Percentiles rank a stretch among this genome's conserved stretches.
Conservation (phyloP, 2,888 invertebrate species). For the Sepioteuthis lessoniana region DNA sequence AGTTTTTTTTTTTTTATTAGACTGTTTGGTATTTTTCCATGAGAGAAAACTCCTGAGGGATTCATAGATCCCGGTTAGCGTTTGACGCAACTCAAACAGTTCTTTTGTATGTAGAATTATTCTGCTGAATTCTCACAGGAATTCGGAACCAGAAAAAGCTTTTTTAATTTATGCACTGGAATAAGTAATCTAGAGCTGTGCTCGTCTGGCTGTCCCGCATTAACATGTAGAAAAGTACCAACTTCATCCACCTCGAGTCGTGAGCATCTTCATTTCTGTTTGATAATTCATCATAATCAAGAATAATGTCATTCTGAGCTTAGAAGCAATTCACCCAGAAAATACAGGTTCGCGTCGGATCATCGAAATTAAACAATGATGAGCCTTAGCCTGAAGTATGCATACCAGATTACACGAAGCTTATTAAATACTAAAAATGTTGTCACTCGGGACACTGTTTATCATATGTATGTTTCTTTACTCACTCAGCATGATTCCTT, state of each 20-base stretch:
- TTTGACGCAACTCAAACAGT: not conserved
- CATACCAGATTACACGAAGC: too few species aligned
- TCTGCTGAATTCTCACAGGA: not conserved
- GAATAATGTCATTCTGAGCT: too few species aligned
- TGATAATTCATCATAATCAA: too few species aligned
- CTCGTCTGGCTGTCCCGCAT: not conserved
- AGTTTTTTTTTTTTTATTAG: not conserved
- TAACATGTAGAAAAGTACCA: not conserved
- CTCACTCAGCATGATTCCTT: too few species aligned
- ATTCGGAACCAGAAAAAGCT: not conserved
- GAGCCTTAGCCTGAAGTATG: too few species aligned
- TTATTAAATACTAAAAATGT: too few species aligned
- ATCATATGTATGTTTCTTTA: too few species aligned
- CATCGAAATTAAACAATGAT: too few species aligned
- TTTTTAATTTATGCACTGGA: not conserved
- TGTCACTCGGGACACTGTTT: too few species aligned
- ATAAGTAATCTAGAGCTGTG: not conserved
- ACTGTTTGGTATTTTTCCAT: not conserved
- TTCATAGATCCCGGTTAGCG: not conserved
- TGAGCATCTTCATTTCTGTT: too few species aligned
- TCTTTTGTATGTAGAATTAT: not conserved
- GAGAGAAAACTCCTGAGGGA: not conserved
- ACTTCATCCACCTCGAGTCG: not conserved
- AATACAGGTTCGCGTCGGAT: too few species aligned
- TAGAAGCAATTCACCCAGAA: too few species aligned